Percentiles rank a stretch among this genome's conserved stretches.
These are phyloP conservation scores for Chalcosyrphus nemorum DNA, from an alignment of 2,888 invertebrate genomes.

Conservation along the genomic window DNA sequence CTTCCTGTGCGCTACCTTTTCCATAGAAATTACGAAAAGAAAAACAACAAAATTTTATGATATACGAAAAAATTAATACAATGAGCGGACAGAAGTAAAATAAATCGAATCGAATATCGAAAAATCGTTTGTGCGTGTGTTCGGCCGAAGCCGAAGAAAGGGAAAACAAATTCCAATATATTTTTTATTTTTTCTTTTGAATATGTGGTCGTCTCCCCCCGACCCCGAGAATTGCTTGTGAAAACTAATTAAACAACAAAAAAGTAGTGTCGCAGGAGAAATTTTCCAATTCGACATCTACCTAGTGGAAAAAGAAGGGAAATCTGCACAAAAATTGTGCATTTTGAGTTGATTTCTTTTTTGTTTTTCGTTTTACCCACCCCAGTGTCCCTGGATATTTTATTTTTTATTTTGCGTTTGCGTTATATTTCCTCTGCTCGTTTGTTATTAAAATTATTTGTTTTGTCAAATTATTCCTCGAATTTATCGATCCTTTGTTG, in stretches of 20 bases:
- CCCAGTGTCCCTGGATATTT: conserved; percentile 13
- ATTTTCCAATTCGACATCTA: not conserved
- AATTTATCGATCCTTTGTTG: conserved; percentile 58
- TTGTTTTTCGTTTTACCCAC: conserved; percentile 6
- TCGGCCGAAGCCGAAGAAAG: not conserved
- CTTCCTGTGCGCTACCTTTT: not conserved
- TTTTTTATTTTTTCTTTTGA: conserved; percentile 1
- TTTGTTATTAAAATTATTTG: not conserved
- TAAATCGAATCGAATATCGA: not conserved
- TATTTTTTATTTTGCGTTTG: conserved; percentile 1
- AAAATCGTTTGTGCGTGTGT: conserved; percentile 8
- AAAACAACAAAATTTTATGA: not conserved
- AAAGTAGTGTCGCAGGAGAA: conserved; percentile 35
- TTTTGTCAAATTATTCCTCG: not conserved
- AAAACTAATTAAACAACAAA: not conserved
- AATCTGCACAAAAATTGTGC: not conserved
- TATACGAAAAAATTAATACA: not conserved
- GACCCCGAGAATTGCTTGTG: conserved; percentile 22
- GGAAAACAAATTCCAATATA: conserved; percentile 10
- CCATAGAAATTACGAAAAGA: not conserved
- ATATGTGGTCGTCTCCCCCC: conserved; percentile 57
- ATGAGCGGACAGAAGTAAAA: conserved; percentile 19
- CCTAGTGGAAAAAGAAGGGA: not conserved
- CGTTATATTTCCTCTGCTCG: not conserved
- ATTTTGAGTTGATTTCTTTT: conserved; percentile 3